Evolutionary conservation across 2,888 invertebrate species (phyloP), one percentile per base, ranked within the genome.

Genomic region (Amiota communis): DNA sequence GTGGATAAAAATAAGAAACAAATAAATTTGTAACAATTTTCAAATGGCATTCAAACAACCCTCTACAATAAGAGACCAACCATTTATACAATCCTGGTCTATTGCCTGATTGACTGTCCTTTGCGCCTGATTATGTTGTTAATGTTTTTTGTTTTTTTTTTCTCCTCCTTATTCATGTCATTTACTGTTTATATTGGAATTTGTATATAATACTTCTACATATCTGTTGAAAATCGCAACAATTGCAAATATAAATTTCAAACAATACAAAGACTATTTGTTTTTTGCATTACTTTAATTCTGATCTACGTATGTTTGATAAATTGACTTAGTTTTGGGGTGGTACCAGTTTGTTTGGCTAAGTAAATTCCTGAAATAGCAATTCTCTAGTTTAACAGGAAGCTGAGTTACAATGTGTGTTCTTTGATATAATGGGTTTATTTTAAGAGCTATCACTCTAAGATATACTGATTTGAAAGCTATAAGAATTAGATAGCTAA

Each of bases 11-110:
- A 75, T 70, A 76, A 74, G 74, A 63, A 77, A 74, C 76, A 79
- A 82, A 87, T 85, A 75, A 76, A 78, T 79, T 87, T 87, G 85
- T 87, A 87, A 88, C 88, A 88, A 87, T 88, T 88, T 87, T 88
- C 85, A 80, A 86, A 87, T 79, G 74, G 65, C 0, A 72, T 79
- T 79, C 79, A 83, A 83, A 83, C 85, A 86, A 84, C 87, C 85
- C 85, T 76, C 64, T 46, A 23, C 20, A 61, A 61, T 49, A 56
- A 48, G 46, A n/a, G 23, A 72, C 72, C 23, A 23, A 23, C 57
- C 56, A 70, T 64, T 47, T 15, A 46, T 48, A n/a, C n/a, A 51
- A 20, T 23, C 20, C 3, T 48, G 17, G 23, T 11, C 12, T 46
- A 70, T 70, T 23, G 73, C 23, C 15, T 56, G 49, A 57, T 61